Evolutionary conservation across 2,888 invertebrate genomes (phyloP), one percentile per base, ranked within the genome.

Genomic region (Athalia circularis): DNA sequence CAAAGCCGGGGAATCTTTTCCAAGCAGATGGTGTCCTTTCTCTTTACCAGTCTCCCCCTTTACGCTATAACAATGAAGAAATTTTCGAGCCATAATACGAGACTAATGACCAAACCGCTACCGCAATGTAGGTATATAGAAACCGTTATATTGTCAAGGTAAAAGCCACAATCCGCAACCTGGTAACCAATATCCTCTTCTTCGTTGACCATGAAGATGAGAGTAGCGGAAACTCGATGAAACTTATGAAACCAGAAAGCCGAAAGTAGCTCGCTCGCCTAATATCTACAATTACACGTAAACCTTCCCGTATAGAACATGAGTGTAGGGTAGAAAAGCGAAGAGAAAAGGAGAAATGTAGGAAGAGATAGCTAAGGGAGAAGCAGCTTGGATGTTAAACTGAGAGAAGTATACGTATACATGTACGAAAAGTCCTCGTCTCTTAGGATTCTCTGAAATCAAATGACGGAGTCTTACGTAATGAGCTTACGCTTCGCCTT

Each of bases 81-180:
- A 47, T 72, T 59, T 59, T 47, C 43, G 52, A n/a, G 13, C 45
- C 15, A 45, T 72, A 59, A 72, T 72, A 72, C 57, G 15, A 5
- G 59, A 59, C 72, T 72, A 72, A 72, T 72, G 72, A 72, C 47
- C 47, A 72, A 72, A 59, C 72, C 72, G 13, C 59, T 43, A 59
- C 59, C 6, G 45, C 57, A 59, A n/a, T 13, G 57, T 15, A 45
- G 7, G 43, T 54, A 45, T 13, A 45, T 47, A 45, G 47, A 72
- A 57, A 29, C 29, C 29, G 29, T 29, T 29, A 29, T 29, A 29
- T 47, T 11, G 57, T 57, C 57, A 57, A n/a, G 45, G n/a, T 9
- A 13, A 68, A 68, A 68, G 52, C 72, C 72, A 72, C 72, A 72
- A 72, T 72, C 72, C 68, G 50, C 68, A 68, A 68, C 68, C 68